Base-by-base conservation (phyloP, 2,113 vertebrate genomes). In the Cyanoderma ruficeps region DNA sequence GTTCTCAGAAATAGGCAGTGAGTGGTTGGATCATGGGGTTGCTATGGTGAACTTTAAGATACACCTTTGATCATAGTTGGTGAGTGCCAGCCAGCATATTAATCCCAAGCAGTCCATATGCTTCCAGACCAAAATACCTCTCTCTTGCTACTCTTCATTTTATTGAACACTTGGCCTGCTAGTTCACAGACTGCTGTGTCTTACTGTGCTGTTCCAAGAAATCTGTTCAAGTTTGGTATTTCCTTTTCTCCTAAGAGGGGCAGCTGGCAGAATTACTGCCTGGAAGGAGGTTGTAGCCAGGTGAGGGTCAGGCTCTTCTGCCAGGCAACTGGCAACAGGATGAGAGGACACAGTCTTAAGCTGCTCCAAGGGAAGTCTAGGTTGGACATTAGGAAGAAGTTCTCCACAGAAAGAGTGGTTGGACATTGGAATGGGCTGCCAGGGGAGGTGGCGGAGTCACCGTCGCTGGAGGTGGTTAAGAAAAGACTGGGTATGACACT, bases 1-100 rank as follows among this genome's bases (percentile, higher is more conserved):
- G 21, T 76, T 89, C 70, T 94, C n/a, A n/a, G 65, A 86, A 95
- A 44, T 44, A 93, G 42, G 46, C 52, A 72, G n/a, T 1, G 10
- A 88, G 28, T 75, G 65, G 74, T 69, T 94, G 85, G 52, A 70
- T 90, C 44, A 27, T 86, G 59, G 18, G 59, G 87, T 95, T 96
- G 90, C 95, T 95, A 77, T 88, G 75, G 92, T 88, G 85, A 92
- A 49, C 68, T 85, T 87, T 74, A 84, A 89, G 76, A 64, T 67
- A 42, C 61, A 91, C 90, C 78, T 95, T 89, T 93, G 78, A 94
- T 94, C 57, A 16, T 53, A 80, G 47, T 33, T 78, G 47, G 20
- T 85, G 65, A 76, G 76, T 94, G 71, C 59, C 83, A 94, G 88
- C 24, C 76, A 75, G 71, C 52, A 27, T 75, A 74, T 81, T 75